These are phyloP conservation scores for Ceyx margarethae DNA, from an alignment of 2,113 vertebrate genomes.

Conservation along the genomic window DNA sequence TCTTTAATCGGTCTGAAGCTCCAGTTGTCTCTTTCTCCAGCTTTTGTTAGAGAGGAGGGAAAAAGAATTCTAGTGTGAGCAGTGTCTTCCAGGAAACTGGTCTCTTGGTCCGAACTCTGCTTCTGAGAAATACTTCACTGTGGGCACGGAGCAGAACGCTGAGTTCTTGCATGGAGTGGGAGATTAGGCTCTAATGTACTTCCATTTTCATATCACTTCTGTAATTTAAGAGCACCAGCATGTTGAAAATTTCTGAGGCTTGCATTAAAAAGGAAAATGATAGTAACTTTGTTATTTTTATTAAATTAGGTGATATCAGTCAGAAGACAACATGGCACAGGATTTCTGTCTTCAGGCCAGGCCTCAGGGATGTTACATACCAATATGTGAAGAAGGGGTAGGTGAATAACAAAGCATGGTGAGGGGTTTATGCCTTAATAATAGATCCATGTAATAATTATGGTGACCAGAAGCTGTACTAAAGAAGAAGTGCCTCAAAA, in stretches of 20 bases:
- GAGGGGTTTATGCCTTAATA: background rate
- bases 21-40: background rate
- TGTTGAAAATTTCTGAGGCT: background rate
- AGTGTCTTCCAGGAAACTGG: background rate
- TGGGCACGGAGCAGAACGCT: background rate
- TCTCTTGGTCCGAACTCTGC: background rate
- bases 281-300: background rate
- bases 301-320: constrained; percentile 86
- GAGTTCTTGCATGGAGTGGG: background rate
- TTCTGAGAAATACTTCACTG: background rate
- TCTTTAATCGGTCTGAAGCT: background rate
- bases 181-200: background rate
- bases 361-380: constrained; percentile 92
- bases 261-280: background rate
- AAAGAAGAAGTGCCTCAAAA: background rate
- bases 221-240: background rate
- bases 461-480: background rate
- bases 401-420: constrained; percentile 19
- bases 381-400: constrained; percentile 96
- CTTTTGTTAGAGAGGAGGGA: background rate
- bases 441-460: background rate
- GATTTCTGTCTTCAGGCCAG: constrained; percentile 93
- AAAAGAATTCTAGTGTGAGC: background rate
- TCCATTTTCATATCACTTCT: background rate
- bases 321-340: constrained; percentile 98